These are phyloP conservation scores for Thymelicus lineola DNA, from an alignment of 2,888 invertebrate species.

Conservation along the genomic window DNA sequence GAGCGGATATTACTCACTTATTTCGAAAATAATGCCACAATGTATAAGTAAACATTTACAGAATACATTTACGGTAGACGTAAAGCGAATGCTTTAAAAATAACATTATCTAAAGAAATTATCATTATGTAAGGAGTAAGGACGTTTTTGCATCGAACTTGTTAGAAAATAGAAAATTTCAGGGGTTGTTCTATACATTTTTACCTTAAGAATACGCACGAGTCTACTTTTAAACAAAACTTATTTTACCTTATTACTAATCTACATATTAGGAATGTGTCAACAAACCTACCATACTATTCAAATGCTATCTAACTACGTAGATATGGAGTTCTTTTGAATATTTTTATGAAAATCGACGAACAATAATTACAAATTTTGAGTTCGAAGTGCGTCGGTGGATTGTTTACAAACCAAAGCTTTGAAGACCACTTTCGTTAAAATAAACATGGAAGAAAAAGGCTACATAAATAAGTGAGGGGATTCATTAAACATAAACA, in stretches of 20 bases:
- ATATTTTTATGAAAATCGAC: constrained; percentile 44
- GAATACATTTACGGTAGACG: background rate
- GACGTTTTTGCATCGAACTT: too few relatives aligned
- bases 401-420: constrained; percentile 21
- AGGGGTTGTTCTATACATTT: too few relatives aligned
- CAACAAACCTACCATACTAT: too few relatives aligned
- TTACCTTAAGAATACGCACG: too few relatives aligned
- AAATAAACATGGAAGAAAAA: constrained; percentile 58
- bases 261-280: too few relatives aligned
- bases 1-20: constrained; percentile 55
- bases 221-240: too few relatives aligned
- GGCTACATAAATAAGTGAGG: constrained; percentile 33
- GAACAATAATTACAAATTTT: constrained; percentile 31
- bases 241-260: too few relatives aligned
- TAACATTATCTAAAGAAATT: too few relatives aligned
- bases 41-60: constrained; percentile 22
- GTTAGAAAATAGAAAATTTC: too few relatives aligned
- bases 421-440: constrained; percentile 53
- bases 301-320: too few relatives aligned
- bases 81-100: too few relatives aligned
- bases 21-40: constrained; percentile 38
- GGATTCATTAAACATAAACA: constrained; percentile 23
- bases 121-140: too few relatives aligned
- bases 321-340: constrained; percentile 55
- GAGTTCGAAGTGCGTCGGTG: background rate